A percentile compares a stretch with the other conserved stretches of the same genome.
These are phyloP conservation scores for Automeris io DNA, from an alignment of 2,888 invertebrate species.

Conservation along the genomic window DNA sequence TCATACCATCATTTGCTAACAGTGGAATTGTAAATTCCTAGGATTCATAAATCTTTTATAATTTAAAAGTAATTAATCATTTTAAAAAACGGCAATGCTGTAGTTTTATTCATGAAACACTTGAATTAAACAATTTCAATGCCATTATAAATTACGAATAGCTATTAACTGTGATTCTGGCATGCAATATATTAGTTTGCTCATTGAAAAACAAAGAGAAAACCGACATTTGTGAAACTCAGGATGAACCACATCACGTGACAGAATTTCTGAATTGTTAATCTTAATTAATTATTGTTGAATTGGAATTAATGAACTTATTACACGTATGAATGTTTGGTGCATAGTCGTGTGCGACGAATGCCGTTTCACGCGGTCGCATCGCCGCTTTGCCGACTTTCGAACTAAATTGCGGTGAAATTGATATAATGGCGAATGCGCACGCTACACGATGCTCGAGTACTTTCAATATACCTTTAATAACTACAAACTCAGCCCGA, in stretches of 20 bases:
- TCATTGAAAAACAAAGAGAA: conserved; percentile 20
- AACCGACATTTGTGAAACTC: conserved; percentile 25
- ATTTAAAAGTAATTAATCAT: conserved; percentile 4
- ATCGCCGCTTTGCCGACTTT: conserved; percentile 42
- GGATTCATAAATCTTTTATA: background rate
- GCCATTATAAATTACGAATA: conserved; percentile 10
- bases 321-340: conserved; percentile 55
- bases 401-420: conserved; percentile 64
- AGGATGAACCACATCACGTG: conserved; percentile 33
- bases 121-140: conserved; percentile 22
- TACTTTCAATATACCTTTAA: conserved; percentile 4
- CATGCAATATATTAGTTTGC: conserved; percentile 18
- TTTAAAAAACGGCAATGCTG: conserved; percentile 21
- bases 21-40: no score
- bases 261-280: conserved; percentile 37
- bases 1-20: no score
- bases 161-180: conserved; percentile 8
- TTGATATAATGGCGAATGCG: conserved; percentile 44
- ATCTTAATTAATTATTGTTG: conserved; percentile 45
- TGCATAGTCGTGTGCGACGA: conserved; percentile 50
- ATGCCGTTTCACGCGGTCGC: conserved; percentile 63
- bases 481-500: background rate
- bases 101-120: conserved; percentile 20
- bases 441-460: conserved; percentile 38
- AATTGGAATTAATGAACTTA: conserved; percentile 49